phyloP scores from a whole-genome alignment of 2,113 vertebrate species.

The Phoenicopterus ruber region DNA sequence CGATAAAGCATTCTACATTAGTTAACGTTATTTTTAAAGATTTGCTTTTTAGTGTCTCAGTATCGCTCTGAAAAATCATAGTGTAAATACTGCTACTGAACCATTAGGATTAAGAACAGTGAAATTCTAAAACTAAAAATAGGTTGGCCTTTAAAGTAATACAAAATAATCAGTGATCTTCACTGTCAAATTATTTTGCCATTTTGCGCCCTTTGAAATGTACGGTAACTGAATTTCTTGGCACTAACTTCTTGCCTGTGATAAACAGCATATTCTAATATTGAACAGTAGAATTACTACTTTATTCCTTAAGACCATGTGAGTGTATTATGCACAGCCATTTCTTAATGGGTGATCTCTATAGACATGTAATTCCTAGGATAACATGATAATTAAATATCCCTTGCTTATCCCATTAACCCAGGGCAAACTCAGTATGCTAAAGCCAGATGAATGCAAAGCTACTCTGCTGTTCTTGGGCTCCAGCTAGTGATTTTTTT shows the following conservation, averaged over 20 bases:
- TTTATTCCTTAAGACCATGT: neutral
- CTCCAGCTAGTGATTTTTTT: neutral
- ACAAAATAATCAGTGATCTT: neutral
- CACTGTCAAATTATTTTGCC: neutral
- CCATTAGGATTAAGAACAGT: neutral
- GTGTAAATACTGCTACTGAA: neutral
- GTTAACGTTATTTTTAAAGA: neutral
- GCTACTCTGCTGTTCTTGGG: neutral
- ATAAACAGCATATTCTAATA: neutral
- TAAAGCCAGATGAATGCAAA: slow-evolving; percentile 6
- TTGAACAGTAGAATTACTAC: neutral
- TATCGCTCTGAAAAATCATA: neutral
- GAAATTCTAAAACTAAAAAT: slow-evolving; percentile 3
- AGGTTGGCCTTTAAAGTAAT: neutral
- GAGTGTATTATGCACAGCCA: neutral
- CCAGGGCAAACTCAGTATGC: slow-evolving; percentile 6
- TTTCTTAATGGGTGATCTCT: slow-evolving; percentile 36
- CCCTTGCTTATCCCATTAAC: slow-evolving; percentile 58
- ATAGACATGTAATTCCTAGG: slow-evolving; percentile 47
- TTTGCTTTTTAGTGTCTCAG: neutral
- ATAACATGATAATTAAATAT: slow-evolving; percentile 49
- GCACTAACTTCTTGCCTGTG: neutral
- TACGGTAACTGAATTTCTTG: neutral
- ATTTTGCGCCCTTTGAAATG: neutral
- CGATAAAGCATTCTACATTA: neutral